These are phyloP conservation scores for Drosophila crucigera DNA, from an alignment of 2,888 invertebrate genomes.

Conservation along the genomic window DNA sequence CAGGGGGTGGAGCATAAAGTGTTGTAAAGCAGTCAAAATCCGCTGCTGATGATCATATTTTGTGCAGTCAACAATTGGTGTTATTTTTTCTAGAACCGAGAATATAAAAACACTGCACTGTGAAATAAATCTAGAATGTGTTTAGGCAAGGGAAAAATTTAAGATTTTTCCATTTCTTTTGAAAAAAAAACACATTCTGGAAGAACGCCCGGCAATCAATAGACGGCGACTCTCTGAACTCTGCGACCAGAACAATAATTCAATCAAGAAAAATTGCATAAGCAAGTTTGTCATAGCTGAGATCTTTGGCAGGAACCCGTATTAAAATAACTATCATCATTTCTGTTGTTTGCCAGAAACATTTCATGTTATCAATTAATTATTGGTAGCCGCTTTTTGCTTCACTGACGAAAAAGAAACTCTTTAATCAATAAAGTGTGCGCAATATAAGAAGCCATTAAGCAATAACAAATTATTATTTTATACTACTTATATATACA, in stretches of 20 bases:
- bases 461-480: slow-evolving; percentile 63
- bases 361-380: slow-evolving; percentile 16
- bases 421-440: slow-evolving; percentile 37
- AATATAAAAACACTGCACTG: not conserved
- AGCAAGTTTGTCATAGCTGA: not conserved
- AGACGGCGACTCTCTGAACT: not conserved
- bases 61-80: not conserved
- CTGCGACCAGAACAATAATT: not conserved
- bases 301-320: not conserved
- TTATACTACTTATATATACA: slow-evolving; percentile 29
- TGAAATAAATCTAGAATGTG: not conserved
- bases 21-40: not conserved
- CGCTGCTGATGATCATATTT: not conserved
- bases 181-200: not conserved
- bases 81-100: not conserved
- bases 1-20: not conserved
- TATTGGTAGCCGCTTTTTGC: slow-evolving; percentile 20
- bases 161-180: not conserved
- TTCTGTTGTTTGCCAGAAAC: not conserved
- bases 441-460: slow-evolving; percentile 51
- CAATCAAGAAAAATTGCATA: not conserved
- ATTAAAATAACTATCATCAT: not conserved
- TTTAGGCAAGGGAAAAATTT: not conserved
- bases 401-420: not conserved
- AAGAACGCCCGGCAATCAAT: not conserved